Evolutionary conservation across 1,140 invertebrate genomes (phyloP).

Genomic region (Cyrtorhinus lividipennis): DNA sequence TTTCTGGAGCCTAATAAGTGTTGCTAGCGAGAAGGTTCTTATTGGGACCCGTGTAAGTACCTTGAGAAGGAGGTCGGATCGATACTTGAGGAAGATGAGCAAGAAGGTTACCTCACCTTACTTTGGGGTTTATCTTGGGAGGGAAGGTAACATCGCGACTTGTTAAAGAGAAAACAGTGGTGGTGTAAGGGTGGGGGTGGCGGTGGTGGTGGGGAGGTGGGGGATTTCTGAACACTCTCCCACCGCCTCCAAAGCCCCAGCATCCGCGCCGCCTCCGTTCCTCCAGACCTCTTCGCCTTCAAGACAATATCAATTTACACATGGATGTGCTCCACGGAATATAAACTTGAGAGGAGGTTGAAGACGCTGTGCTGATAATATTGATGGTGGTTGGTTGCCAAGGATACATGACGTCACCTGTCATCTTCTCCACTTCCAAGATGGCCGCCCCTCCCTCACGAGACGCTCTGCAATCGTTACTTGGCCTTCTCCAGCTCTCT

Average conservation of each 20-base stretch:
- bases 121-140: background rate
- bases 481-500: conserved; percentile 9
- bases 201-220: background rate
- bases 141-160: background rate
- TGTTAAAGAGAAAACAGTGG: background rate
- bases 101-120: background rate
- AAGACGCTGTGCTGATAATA: conserved; percentile 13
- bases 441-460: conserved; percentile 13
- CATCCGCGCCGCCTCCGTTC: background rate
- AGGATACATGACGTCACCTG: conserved; percentile 20
- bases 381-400: conserved; percentile 11
- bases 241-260: background rate
- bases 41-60: no score
- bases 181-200: background rate
- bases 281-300: background rate
- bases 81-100: background rate
- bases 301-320: conserved; percentile 16
- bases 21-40: no score
- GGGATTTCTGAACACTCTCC: background rate
- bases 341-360: conserved; percentile 6
- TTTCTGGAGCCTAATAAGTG: no score
- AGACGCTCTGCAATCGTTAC: conserved; percentile 17
- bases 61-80: no score
- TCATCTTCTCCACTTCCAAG: conserved; percentile 18
- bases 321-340: conserved; percentile 1